Conservation (phyloP, 2,888 invertebrate species). For the Ommatoiulus sabulosus region DNA sequence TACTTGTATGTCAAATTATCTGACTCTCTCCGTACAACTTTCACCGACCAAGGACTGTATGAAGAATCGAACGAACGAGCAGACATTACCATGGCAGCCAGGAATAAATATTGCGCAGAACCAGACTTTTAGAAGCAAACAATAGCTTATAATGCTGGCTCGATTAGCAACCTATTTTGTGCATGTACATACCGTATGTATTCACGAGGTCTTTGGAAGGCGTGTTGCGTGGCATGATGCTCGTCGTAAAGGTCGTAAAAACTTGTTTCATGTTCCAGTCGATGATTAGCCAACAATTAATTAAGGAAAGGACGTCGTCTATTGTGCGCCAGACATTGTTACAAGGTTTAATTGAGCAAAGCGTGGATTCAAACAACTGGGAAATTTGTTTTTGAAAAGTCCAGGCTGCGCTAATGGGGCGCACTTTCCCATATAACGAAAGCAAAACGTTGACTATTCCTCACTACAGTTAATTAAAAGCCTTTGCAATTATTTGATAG, state of each 20-base stretch:
- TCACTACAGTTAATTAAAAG: not conserved
- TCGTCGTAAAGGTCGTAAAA: not conserved
- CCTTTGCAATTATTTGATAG: not conserved
- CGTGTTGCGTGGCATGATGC: not conserved
- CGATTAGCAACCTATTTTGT: too few relatives aligned
- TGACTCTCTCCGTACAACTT: too few relatives aligned
- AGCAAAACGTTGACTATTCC: not conserved
- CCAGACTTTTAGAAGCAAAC: too few relatives aligned
- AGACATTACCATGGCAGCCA: too few relatives aligned
- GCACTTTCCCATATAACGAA: not conserved
- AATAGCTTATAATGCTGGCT: too few relatives aligned
- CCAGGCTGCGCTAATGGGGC: slow-evolving; percentile 17
- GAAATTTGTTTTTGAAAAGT: slow-evolving; percentile 14
- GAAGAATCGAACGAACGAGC: too few relatives aligned
- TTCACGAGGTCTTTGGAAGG: not conserved
- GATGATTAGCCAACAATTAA: slow-evolving; percentile 33
- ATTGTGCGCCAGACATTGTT: not conserved
- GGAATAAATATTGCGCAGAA: too few relatives aligned
- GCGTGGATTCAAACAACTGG: slow-evolving; percentile 9
- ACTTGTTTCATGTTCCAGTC: slow-evolving; percentile 15
- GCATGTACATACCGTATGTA: too few relatives aligned
- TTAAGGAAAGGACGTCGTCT: slow-evolving; percentile 39
- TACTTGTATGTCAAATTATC: too few relatives aligned
- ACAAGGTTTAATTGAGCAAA: slow-evolving; percentile 12
- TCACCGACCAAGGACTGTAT: too few relatives aligned